phyloP scores from a whole-genome alignment of 2,113 vertebrate species.

The Hiodon alosoides region DNA sequence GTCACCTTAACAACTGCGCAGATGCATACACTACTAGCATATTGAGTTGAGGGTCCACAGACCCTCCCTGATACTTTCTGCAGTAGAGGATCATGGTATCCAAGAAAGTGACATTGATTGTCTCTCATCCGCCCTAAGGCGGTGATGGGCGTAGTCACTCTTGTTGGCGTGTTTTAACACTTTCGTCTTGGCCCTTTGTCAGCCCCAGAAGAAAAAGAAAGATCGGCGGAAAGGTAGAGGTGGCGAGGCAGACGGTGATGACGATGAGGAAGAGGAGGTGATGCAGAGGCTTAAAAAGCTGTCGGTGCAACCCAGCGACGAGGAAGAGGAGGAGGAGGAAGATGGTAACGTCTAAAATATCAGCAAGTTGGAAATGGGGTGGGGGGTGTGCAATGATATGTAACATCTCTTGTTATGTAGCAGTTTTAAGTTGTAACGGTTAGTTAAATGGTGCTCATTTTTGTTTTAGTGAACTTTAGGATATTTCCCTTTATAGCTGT shows the following conservation, averaged over 20 bases:
- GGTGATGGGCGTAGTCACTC: no score
- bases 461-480: no score
- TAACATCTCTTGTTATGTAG: background rate
- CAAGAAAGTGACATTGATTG: no score
- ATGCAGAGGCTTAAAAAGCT: slow-evolving; percentile 75
- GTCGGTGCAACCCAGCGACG: slow-evolving; percentile 71
- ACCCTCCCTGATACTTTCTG: background rate
- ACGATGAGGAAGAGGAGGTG: slow-evolving; percentile 62
- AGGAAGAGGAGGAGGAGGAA: slow-evolving; percentile 68
- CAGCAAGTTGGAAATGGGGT: background rate
- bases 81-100: background rate
- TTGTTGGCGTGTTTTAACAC: background rate
- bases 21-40: no score
- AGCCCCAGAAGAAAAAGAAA: slow-evolving; percentile 75
- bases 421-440: background rate
- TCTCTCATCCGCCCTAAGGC: background rate
- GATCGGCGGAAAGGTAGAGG: slow-evolving; percentile 70
- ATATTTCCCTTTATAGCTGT: no score
- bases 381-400: background rate
- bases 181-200: background rate
- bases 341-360: slow-evolving; percentile 26
- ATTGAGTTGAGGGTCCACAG: no score
- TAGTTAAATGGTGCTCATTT: no score
- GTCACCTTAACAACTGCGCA: no score
- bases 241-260: slow-evolving; percentile 43